Conservation (phyloP, 1,140 invertebrate species). For the Drosophila lini region DNA sequence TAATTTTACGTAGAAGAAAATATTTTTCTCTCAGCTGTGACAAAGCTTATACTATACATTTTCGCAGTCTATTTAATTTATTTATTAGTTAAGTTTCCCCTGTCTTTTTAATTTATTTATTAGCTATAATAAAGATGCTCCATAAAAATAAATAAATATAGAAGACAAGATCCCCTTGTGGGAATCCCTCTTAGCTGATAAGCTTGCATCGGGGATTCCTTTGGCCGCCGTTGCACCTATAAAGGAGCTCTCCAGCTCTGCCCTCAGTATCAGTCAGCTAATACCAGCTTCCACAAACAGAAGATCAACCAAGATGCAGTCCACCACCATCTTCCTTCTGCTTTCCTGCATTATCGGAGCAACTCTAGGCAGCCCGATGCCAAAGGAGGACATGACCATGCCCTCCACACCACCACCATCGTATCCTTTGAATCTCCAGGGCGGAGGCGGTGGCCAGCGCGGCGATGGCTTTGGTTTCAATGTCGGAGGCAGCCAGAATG, state of each 20-base stretch:
- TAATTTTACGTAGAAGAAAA: not conserved
- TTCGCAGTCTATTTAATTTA: too few species aligned
- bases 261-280: conserved; percentile 12
- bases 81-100: too few species aligned
- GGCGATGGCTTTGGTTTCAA: conserved; percentile 50
- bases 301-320: conserved; percentile 18
- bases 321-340: not conserved
- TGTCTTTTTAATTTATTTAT: not conserved
- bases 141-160: not conserved
- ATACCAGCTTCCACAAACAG: not conserved
- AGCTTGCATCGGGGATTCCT: conserved; percentile 19
- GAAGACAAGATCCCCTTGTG: conserved; percentile 2
- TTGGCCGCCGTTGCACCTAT: conserved; percentile 2
- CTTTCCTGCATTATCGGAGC: conserved; percentile 10
- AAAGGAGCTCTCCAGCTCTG: conserved; percentile 3
- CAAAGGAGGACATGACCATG: conserved; percentile 19
- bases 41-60: too few species aligned
- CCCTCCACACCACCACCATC: conserved; percentile 7
- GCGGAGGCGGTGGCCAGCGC: conserved; percentile 48
- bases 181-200: conserved; percentile 2
- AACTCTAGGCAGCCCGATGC: conserved; percentile 11
- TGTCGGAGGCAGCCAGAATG: conserved; percentile 36
- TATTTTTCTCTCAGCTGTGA: too few species aligned
- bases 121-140: not conserved
- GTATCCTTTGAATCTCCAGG: conserved; percentile 45